Base-by-base conservation (phyloP, 2,113 vertebrate species). In the Myrmophylax atrothorax region DNA sequence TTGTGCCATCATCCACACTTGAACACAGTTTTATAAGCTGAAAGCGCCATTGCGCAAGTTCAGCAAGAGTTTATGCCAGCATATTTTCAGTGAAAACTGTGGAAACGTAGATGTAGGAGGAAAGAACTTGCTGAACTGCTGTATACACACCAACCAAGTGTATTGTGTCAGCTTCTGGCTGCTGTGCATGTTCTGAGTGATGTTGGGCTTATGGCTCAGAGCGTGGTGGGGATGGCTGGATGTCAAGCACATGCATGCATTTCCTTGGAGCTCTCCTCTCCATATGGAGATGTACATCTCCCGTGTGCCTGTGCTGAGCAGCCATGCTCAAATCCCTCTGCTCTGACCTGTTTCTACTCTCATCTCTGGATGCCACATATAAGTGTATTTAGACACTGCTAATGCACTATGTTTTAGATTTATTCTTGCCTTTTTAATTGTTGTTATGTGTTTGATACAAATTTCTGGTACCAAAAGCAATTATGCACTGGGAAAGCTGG, bases 1-100 rank as follows among this genome's bases (percentile, higher is more conserved):
- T 0, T 46, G 25, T 73, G 2, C 33, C 0, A 0, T 42, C 18
- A 37, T 50, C 47, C 6, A 6, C 0, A 1, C 42, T 33, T 42
- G 31, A 58, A 40, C 19, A 10, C 17, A 14, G 29, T 12, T 73
- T 73, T 46, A 19, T 44, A 42, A 53, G n/a, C 31, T 10, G n/a
- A 59, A 74, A 68, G 53, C 0, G 0, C 24, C 4, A 1, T 49
- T 28, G 33, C 44, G 59, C 15, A 77, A 14, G 25, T 7, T 42
- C 38, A 47, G 37, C 23, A 23, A 19, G 76, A 63, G 29, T 20
- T 89, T 50, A 16, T 26, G 16, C 14, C 37, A 47, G 23, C 1
- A 1, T 52, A 14, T 58, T 78, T 74, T n/a, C 63, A 16, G 28
- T 69, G 52, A 40, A 55, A 83, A 19, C 31, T 42, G 1, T 18